Evolutionary conservation across 1,140 invertebrate species (phyloP).

Genomic region (Reticulitermes speratus): DNA sequence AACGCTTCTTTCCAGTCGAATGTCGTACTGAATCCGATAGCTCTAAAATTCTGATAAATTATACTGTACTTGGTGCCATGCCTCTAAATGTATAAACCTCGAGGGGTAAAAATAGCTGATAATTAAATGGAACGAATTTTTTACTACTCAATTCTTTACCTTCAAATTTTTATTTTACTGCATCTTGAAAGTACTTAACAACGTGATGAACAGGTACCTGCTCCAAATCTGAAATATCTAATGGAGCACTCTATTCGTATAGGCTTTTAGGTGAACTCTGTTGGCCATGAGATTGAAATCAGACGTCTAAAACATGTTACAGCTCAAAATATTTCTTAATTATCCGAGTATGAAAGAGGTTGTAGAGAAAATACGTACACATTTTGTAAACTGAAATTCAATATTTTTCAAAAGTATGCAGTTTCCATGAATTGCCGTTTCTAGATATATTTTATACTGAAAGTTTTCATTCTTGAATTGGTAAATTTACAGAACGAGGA

Average conservation of each 20-base stretch:
- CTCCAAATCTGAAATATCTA: not conserved
- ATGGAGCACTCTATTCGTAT: too few relatives aligned
- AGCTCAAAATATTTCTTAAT: not conserved
- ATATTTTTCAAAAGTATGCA: not conserved
- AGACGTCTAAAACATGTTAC: not conserved
- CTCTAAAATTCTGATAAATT: too few relatives aligned
- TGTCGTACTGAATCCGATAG: too few relatives aligned
- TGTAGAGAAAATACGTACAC: not conserved
- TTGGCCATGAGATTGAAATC: not conserved
- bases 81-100: too few relatives aligned
- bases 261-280: not conserved
- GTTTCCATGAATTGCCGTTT: not conserved
- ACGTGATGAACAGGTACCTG: not conserved
- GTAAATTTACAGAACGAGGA: conserved; percentile 7
- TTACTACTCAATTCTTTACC: too few relatives aligned
- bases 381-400: not conserved
- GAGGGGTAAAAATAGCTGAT: too few relatives aligned
- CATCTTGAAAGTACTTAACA: too few relatives aligned
- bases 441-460: not conserved
- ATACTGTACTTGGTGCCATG: too few relatives aligned
- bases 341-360: not conserved
- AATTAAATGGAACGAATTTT: too few relatives aligned
- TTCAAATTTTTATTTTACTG: too few relatives aligned
- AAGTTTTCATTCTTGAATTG: not conserved
- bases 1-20: too few relatives aligned